Base-by-base conservation (phyloP, 2,797 vertebrate genomes). In the Selene dorsalis region DNA sequence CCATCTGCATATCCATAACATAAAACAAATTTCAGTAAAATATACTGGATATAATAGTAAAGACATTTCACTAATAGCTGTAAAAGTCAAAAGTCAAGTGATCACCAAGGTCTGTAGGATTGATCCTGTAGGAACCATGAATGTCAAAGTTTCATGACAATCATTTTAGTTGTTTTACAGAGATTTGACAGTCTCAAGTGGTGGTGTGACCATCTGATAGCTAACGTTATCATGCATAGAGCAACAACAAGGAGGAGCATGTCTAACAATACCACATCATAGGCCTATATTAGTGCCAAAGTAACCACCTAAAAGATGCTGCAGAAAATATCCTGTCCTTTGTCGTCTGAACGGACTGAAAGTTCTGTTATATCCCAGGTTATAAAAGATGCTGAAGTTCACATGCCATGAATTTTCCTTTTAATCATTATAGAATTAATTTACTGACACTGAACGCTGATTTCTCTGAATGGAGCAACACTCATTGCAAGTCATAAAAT, bases 401-500 rank as follows among this genome's bases (percentile, higher is more conserved):
- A 61, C 9, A 35, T 67, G 20, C 38, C 45, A 10, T 60, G n/a
- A 41, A 18, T 68, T 20, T 62, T 45, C 30, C 20, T 30, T 11
- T 26, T 16, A 35, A 57, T 72, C 43, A 52, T 5, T 6, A 30
- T 0, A 26, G 18, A 7, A 66, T 50, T 52, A 38, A 75, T 52
- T 38, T 9, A 32, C 20, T 26, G 56, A 45, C 61, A 39, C 9
- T 16, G 32, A 22, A n/a, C 38, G 39, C 39, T 22, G 26, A 39
- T 62, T 26, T 24, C 45, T 61, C 47, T 65, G 39, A 43, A 43
- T 47, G 52, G 35, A 64, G 52, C 45, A 20, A 63, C 18, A 56
- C 12, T 67, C 28, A 76, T 75, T 39, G 66, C 20, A 24, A 60
- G 45, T 70, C 24, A 43, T 47, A 48, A 73, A 72, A 73, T 38